These are phyloP conservation scores for Lochmaea crataegi DNA, from an alignment of 2,888 invertebrate species.

Conservation along the genomic window DNA sequence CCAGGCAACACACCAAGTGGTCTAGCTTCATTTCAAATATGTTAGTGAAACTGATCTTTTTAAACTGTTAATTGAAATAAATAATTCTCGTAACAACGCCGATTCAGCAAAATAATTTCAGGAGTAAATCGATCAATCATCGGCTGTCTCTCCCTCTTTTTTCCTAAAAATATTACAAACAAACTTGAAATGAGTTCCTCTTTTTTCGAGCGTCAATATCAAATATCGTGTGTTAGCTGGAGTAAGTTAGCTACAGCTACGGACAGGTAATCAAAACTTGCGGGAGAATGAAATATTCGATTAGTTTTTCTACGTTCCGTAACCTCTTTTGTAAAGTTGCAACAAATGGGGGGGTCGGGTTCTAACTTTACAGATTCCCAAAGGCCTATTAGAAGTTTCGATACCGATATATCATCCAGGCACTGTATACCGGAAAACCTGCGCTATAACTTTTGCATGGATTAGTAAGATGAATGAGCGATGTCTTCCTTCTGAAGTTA, in stretches of 20 bases:
- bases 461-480: conserved; percentile 65
- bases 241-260: conserved; percentile 33
- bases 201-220: conserved; percentile 22
- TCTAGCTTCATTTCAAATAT: no score
- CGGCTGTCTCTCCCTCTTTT: conserved; percentile 18
- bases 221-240: conserved; percentile 23
- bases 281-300: conserved; percentile 58
- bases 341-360: conserved; percentile 54
- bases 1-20: no score
- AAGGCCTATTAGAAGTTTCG: conserved; percentile 64
- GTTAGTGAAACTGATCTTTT: no score
- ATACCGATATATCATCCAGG: conserved; percentile 64
- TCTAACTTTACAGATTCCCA: conserved; percentile 58
- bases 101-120: background rate
- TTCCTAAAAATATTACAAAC: conserved; percentile 9
- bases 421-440: conserved; percentile 55
- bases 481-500: conserved; percentile 57
- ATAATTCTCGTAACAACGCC: background rate
- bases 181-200: conserved; percentile 12
- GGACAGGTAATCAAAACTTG: conserved; percentile 62
- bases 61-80: background rate
- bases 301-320: conserved; percentile 53
- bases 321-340: conserved; percentile 57
- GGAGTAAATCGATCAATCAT: conserved; percentile 35
- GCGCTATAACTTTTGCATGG: conserved; percentile 65